phyloP scores from a whole-genome alignment of 2,797 vertebrate species.

The Paguma larvata region DNA sequence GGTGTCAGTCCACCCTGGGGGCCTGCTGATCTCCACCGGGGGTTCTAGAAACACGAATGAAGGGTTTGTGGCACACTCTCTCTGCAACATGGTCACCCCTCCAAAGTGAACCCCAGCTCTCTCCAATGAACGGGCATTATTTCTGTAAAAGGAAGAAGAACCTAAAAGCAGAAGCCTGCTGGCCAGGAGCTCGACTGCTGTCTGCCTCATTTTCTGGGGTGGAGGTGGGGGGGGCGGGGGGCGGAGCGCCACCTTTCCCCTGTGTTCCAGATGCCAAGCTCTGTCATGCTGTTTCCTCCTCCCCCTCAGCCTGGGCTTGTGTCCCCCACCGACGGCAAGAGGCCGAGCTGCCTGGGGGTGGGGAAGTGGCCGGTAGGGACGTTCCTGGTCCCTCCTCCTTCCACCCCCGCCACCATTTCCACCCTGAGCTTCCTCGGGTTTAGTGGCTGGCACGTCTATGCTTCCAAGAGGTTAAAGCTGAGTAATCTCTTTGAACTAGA shows the following conservation, averaged over 20 bases:
- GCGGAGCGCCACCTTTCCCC: neutral
- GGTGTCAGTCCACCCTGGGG: neutral
- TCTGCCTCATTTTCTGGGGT: neutral
- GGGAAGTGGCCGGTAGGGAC: too few species aligned
- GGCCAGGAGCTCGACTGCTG: neutral
- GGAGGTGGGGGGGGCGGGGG: neutral
- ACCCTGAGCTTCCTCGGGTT: neutral
- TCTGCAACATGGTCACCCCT: neutral
- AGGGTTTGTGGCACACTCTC: neutral
- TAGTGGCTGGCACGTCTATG: neutral
- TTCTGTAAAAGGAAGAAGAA: neutral
- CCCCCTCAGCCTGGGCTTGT: neutral
- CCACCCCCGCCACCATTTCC: neutral
- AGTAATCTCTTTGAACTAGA: neutral
- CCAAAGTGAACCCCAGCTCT: neutral
- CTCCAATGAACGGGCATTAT: neutral
- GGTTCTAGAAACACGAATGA: neutral
- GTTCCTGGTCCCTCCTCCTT: fast-evolving
- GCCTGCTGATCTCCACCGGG: fast-evolving
- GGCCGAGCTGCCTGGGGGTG: neutral
- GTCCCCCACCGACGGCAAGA: neutral
- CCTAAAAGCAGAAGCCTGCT: neutral
- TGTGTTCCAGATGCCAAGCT: neutral
- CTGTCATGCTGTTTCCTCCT: fast-evolving
- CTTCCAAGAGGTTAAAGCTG: neutral